These are phyloP conservation scores for Dipodomys merriami DNA, from an alignment of 2,113 vertebrate species.

Conservation along the genomic window DNA sequence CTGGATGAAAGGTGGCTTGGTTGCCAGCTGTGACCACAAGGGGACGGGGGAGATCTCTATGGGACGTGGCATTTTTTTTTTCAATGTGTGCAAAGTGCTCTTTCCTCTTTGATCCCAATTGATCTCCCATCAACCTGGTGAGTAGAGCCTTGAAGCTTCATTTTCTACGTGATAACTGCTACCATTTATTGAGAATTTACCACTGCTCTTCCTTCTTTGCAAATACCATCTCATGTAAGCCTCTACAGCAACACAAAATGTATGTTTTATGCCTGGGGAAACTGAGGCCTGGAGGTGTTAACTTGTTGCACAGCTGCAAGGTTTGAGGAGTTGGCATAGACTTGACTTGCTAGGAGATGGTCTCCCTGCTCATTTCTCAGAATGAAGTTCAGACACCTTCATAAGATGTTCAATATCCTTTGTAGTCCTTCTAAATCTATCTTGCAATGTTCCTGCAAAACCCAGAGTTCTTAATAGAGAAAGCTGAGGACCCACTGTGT, in stretches of 20 bases:
- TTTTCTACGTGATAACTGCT: conserved; percentile 17
- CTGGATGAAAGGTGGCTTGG: neutral
- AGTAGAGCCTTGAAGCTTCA: conserved; percentile 14
- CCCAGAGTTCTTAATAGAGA: neutral
- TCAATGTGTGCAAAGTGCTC: neutral
- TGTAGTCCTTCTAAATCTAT: neutral
- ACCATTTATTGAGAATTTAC: neutral
- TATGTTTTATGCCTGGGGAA: neutral
- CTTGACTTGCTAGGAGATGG: neutral
- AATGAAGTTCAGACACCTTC: neutral
- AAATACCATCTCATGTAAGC: conserved; percentile 45
- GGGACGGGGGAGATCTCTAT: neutral
- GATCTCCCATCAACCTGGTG: conserved; percentile 12
- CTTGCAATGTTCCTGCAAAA: neutral
- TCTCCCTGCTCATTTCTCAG: conserved; percentile 10
- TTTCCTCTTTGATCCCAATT: neutral
- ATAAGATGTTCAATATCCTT: neutral
- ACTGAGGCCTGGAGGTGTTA: neutral
- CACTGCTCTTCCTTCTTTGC: neutral
- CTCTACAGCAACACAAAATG: neutral
- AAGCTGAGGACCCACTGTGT: neutral
- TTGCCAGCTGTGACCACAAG: neutral
- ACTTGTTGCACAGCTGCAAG: neutral
- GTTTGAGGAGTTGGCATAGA: neutral
- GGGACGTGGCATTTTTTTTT: neutral